These are phyloP conservation scores for Tautogolabrus adspersus DNA, from an alignment of 2,113 vertebrate genomes.

Conservation along the genomic window DNA sequence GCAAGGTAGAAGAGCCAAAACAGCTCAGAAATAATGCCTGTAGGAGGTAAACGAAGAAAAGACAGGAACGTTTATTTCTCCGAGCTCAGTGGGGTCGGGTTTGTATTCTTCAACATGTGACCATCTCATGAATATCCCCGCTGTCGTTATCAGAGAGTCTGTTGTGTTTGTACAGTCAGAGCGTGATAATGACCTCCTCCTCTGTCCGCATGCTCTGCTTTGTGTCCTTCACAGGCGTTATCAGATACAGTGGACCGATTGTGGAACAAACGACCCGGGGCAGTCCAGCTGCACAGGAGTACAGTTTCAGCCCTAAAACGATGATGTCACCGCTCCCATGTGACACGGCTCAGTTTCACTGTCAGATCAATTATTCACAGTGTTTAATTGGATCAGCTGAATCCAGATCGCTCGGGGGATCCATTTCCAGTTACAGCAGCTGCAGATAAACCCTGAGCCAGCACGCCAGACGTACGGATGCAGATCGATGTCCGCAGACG, in stretches of 20 bases:
- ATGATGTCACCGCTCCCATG: conserved; percentile 81
- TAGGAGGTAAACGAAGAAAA: conserved; percentile 47
- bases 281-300: conserved; percentile 75
- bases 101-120: conserved; percentile 60
- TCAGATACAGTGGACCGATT: conserved; percentile 75
- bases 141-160: conserved; percentile 52
- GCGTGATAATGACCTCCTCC: conserved; percentile 61
- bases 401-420: conserved; percentile 78
- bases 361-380: conserved; percentile 84
- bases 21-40: conserved; percentile 30
- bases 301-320: conserved; percentile 69
- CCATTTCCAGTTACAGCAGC: conserved; percentile 81
- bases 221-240: conserved; percentile 77
- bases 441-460: conserved; percentile 80
- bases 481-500: conserved; percentile 67
- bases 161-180: conserved; percentile 66
- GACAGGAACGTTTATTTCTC: conserved; percentile 4
- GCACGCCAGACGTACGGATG: conserved; percentile 62
- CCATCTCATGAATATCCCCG: conserved; percentile 59
- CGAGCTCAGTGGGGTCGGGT: conserved; percentile 16
- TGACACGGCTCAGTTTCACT: conserved; percentile 80
- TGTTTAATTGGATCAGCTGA: conserved; percentile 83
- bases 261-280: conserved; percentile 73
- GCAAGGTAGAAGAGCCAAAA: conserved; percentile 44
- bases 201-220: conserved; percentile 72